Conservation (phyloP, 2,888 invertebrate species). For the Trichogramma dendrolimi region DNA sequence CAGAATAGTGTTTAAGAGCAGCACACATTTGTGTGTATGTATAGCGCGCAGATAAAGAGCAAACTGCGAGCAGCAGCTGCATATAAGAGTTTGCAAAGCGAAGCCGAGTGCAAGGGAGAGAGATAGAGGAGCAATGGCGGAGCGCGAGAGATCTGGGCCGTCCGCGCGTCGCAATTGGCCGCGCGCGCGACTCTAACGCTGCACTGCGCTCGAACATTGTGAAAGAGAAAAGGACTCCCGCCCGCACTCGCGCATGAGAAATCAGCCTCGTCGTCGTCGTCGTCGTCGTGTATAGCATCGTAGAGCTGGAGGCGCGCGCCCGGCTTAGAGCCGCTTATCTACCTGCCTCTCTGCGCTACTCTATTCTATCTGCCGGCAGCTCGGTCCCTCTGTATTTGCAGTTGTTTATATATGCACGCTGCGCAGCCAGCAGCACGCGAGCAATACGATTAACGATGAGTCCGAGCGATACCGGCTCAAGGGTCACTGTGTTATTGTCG, state of each 20-base stretch:
- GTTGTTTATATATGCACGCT: too few relatives aligned
- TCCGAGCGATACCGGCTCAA: too few relatives aligned
- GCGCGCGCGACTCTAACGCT: constrained; percentile 44
- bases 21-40: neutral
- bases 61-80: constrained; percentile 2
- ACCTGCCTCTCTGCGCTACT: too few relatives aligned
- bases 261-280: constrained; percentile 11
- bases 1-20: constrained; percentile 10
- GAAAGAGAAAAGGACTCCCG: constrained; percentile 36
- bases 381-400: too few relatives aligned
- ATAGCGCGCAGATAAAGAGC: constrained; percentile 17
- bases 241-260: constrained; percentile 38
- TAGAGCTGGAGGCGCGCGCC: too few relatives aligned
- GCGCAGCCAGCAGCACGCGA: too few relatives aligned
- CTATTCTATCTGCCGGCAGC: too few relatives aligned
- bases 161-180: constrained; percentile 43
- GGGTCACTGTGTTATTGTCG: too few relatives aligned
- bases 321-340: too few relatives aligned
- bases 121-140: constrained; percentile 24
- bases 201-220: constrained; percentile 44
- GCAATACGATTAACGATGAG: too few relatives aligned
- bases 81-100: neutral
- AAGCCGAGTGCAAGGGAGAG: constrained; percentile 6
- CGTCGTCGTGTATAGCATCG: too few relatives aligned
- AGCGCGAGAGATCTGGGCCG: constrained; percentile 42